Conservation (phyloP, 2,797 vertebrate species). For the Austrolebias charrua region DNA sequence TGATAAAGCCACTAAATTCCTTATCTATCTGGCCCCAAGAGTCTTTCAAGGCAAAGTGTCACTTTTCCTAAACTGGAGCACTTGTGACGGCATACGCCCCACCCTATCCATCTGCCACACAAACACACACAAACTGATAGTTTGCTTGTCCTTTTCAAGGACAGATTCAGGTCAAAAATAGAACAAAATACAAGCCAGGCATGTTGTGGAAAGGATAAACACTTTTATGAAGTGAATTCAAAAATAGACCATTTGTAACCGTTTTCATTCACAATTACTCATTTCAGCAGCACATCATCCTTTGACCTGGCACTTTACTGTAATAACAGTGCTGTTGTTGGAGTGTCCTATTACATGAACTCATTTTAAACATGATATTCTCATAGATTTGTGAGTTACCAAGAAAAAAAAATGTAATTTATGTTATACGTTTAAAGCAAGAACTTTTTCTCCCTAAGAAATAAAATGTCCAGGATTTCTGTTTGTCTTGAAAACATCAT, state of each 20-base stretch:
- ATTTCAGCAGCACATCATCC: conserved; percentile 17
- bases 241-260: conserved; percentile 36
- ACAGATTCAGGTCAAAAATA: conserved; percentile 74
- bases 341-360: conserved; percentile 10
- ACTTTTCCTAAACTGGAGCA: conserved; percentile 83
- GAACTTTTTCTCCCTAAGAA: conserved; percentile 41
- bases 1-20: conserved; percentile 99
- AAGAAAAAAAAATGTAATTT: conserved; percentile 9
- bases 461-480: conserved; percentile 36
- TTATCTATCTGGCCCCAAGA: conserved; percentile 91
- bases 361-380: conserved; percentile 28
- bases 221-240: conserved; percentile 34
- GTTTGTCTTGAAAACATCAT: conserved; percentile 4
- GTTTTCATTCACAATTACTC: conserved; percentile 23
- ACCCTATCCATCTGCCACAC: conserved; percentile 47
- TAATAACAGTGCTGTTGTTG: conserved; percentile 4
- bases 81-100: conserved; percentile 63
- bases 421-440: conserved; percentile 22
- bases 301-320: conserved; percentile 12
- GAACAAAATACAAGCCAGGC: conserved; percentile 68
- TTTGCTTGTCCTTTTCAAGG: conserved; percentile 76
- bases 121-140: conserved; percentile 49
- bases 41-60: conserved; percentile 92
- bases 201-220: conserved; percentile 44
- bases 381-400: conserved; percentile 16